Percentiles rank a stretch among this genome's conserved stretches.
Evolutionary conservation across 2,113 vertebrate species (phyloP).

Genomic region (Clarias magur): DNA sequence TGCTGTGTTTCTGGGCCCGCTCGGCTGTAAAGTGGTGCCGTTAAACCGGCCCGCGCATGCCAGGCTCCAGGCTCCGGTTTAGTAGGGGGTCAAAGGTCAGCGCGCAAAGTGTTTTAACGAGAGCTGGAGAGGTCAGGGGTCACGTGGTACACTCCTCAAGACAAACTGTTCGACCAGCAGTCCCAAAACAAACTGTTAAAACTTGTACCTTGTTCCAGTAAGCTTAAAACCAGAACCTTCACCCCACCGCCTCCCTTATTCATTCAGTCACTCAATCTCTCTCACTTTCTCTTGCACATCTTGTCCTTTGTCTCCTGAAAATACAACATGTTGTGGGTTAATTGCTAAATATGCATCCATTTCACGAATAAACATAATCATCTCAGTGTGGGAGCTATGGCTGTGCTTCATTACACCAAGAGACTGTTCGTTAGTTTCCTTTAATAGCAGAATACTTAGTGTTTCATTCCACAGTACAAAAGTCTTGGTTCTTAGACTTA

Average conservation of each 20-base stretch:
- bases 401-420: neutral
- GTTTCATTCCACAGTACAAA: neutral
- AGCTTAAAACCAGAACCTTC: slow-evolving; percentile 37
- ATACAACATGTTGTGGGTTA: neutral
- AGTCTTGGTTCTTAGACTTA: neutral
- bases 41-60: slow-evolving; percentile 49
- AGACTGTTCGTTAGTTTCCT: neutral
- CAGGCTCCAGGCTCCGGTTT: slow-evolving; percentile 41
- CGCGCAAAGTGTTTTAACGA: slow-evolving; percentile 46
- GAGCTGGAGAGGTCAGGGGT: slow-evolving; percentile 57
- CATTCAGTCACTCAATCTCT: neutral
- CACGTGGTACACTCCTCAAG: slow-evolving; percentile 42
- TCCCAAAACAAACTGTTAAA: slow-evolving; percentile 70
- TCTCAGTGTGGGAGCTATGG: neutral
- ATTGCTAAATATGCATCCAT: neutral
- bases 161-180: slow-evolving; percentile 52
- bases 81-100: slow-evolving; percentile 47
- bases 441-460: neutral
- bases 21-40: slow-evolving; percentile 40
- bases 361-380: neutral
- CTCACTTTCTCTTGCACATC: slow-evolving; percentile 5
- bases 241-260: neutral
- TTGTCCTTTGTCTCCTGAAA: neutral
- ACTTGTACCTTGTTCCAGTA: slow-evolving; percentile 60
- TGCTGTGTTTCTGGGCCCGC: slow-evolving; percentile 53